Base-by-base conservation (phyloP, 23 tunicate species). In the Aplidium turbinatum region DNA sequence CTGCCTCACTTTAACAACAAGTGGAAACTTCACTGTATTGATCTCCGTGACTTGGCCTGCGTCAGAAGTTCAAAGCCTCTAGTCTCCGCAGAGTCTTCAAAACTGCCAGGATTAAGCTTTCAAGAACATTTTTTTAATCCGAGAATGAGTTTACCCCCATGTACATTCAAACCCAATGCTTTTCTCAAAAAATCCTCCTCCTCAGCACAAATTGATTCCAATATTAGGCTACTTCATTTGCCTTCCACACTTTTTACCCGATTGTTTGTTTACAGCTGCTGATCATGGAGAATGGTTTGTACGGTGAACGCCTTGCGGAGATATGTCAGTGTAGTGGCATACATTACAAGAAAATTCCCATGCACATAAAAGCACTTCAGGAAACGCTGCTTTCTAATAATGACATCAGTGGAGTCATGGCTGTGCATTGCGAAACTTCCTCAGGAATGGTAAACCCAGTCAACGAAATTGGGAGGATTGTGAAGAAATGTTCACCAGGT, bases 391-490 rank as follows among this genome's bases (percentile, higher is more conserved):
- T 68, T 45, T 35, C 50, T 18, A 5, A 31, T n/a, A 63, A 33
- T 2, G 67, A 63, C 45, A 60, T 77, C 35, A 58, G 28, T 7
- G 78, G 71, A 13, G 84, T 85, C 3, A 48, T 62, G 1, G 47
- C 58, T 31, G 84, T 78, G 26, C 92, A 85, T 35, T 85, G 92
- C 50, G 92, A 85, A 63, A 78, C 92, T 0, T 70, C 79, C n/a
- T 45, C 92, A 16, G 92, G 92, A 35, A 46, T 52, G n/a, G 63
- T 85, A 11, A 85, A 85, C 33, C 92, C 84, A 3, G 60, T 85
- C 11, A 68, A 79, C 27, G 75, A 70, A 45, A 61, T 78, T 4
- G 84, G 80, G 61, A 61, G 38, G 19, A 39, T 56, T 33, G 68
- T 85, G 0, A 85, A 85, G 46, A 48, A 23, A 70, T 47, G 57